Evolutionary conservation across 2,888 invertebrate species (phyloP), one percentile per base, ranked within the genome.

Genomic region (Luffia ferchaultella): DNA sequence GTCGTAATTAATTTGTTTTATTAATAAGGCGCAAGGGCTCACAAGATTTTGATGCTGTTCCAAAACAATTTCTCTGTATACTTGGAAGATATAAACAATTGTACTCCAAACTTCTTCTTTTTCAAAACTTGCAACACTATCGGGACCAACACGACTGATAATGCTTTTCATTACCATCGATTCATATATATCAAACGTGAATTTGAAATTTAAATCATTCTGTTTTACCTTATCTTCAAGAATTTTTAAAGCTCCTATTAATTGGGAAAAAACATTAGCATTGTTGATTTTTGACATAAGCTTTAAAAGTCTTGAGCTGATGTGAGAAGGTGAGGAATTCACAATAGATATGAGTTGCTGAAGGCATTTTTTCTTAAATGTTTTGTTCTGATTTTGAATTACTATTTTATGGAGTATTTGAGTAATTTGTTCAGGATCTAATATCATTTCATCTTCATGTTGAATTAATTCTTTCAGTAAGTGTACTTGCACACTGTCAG

Each of bases 341-440:
- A 76, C 62, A 9, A 85, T 62, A 18, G 62, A 61, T 44, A 77
- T 74, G 2, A 84, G 62, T 61, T 74, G 73, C 7, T 67, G 54
- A 1, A 79, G 57, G 46, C 76, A 76, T 48, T 78, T 73, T 50
- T 74, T 78, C 46, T 67, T 68, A 42, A 82, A 78, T 40, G 70
- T 51, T 58, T 70, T 83, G 42, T 57, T 72, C 0, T 79, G 85
- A 18, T 86, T 84, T 2, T 86, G 79, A 0, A 86, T 86, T 1
- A 92, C 58, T 50, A 90, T 70, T 12, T 87, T 88, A 56, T 87
- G 89, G 1, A 93, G 63, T 17, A 89, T 75, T 42, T 90, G 71
- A 0, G 87, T 76, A 16, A 91, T 68, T 63, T 93, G 92, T 54
- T 90, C 87, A 41, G 85, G 71, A 60, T 93, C 93, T 54, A 90